Evolutionary conservation across 2,888 invertebrate genomes (phyloP).

Genomic region (Tinea trinotella): DNA sequence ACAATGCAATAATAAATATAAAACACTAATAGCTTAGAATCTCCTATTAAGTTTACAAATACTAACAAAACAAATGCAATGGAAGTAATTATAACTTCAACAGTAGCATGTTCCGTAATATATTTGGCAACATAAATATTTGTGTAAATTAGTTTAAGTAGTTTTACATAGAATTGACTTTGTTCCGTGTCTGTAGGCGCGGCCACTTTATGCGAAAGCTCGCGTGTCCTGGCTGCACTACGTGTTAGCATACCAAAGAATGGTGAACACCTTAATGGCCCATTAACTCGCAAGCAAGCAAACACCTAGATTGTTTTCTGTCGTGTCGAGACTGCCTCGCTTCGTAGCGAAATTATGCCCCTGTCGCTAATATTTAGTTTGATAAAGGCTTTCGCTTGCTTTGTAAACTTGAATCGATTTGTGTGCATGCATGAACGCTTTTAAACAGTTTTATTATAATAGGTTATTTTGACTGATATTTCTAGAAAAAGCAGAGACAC

Average conservation of each 20-base stretch:
- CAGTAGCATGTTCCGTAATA: background rate
- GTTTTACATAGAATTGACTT: conserved; percentile 3
- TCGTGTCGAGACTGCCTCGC: conserved; percentile 27
- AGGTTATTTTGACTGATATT: no score
- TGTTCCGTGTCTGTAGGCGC: conserved; percentile 11
- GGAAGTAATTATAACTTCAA: no score
- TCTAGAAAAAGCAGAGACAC: no score
- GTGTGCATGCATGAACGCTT: background rate
- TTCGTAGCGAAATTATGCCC: conserved; percentile 16
- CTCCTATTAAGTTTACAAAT: no score
- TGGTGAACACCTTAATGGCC: conserved; percentile 32
- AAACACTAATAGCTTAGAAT: no score
- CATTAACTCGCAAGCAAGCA: conserved; percentile 37
- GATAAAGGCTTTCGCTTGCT: conserved; percentile 6
- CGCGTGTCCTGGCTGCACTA: conserved; percentile 23
- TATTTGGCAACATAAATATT: background rate
- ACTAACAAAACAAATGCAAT: no score
- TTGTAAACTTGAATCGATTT: background rate
- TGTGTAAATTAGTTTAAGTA: background rate
- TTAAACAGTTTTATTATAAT: no score
- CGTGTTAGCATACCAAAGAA: conserved; percentile 24
- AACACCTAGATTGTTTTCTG: conserved; percentile 46
- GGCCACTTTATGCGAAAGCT: conserved; percentile 24
- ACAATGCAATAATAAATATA: no score
- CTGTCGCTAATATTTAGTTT: conserved; percentile 15